Evolutionary conservation across 2,888 invertebrate genomes (phyloP).

Genomic region (Periphyllus acericola): DNA sequence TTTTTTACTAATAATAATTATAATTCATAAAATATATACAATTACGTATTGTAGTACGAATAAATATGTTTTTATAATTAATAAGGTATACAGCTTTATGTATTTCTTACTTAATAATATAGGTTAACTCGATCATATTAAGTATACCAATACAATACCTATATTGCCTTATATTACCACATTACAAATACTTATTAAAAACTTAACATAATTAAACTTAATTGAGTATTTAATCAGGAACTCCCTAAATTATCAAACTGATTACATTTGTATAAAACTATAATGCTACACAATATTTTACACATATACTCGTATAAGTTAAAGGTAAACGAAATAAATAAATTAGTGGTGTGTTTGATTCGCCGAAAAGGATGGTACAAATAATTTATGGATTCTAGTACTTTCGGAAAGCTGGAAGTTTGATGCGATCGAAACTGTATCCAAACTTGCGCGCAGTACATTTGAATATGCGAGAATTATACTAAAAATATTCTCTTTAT

Average conservation of each 20-base stretch:
- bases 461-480: background rate
- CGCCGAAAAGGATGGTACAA: background rate
- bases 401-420: background rate
- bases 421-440: conserved; percentile 10
- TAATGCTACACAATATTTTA: background rate
- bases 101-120: background rate
- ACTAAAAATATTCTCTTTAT: conserved; percentile 44
- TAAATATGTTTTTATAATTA: background rate
- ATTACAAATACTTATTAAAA: background rate
- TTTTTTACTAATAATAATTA: too few species aligned
- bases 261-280: conserved; percentile 4
- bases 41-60: background rate
- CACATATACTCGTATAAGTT: background rate
- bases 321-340: conserved; percentile 7
- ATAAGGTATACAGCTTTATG: background rate
- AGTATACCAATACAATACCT: background rate
- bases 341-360: conserved; percentile 42
- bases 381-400: conserved; percentile 23
- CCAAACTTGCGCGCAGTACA: background rate
- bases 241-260: conserved; percentile 32
- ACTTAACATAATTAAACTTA: background rate
- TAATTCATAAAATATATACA: background rate
- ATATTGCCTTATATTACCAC: background rate
- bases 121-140: background rate
- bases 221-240: conserved; percentile 20